These are phyloP conservation scores for Vandiemenella viatica DNA, from an alignment of 2,888 invertebrate species.

Conservation along the genomic window DNA sequence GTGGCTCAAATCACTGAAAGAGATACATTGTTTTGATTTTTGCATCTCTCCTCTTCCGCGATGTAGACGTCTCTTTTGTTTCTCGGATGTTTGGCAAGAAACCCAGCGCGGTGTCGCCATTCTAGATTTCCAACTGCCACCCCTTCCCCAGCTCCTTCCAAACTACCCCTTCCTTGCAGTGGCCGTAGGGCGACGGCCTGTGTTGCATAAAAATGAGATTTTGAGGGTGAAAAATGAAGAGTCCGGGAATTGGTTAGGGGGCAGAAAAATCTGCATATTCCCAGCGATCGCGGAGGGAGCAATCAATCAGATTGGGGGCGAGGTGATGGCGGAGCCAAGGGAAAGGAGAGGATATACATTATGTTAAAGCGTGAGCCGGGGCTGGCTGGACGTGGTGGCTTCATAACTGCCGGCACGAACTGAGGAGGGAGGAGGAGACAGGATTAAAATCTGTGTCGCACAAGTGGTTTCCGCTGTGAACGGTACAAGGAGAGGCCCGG, in stretches of 20 bases:
- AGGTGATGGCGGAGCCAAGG: conserved; percentile 2
- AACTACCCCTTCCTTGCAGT: too few species aligned
- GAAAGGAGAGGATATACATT: conserved; percentile 10
- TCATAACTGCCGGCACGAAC: conserved; percentile 2
- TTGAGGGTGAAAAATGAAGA: conserved; percentile 17
- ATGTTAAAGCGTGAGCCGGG: conserved; percentile 16
- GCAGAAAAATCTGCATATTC: conserved; percentile 16
- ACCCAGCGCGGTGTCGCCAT: too few species aligned
- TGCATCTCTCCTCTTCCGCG: too few species aligned
- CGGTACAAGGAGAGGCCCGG: too few species aligned
- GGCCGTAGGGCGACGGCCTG: too few species aligned
- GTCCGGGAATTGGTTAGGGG: conserved; percentile 9
- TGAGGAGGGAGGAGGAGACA: background rate
- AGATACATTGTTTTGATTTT: too few species aligned
- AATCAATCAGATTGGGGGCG: conserved; percentile 14
- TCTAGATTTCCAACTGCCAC: too few species aligned
- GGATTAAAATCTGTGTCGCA: background rate
- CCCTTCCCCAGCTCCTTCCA: too few species aligned
- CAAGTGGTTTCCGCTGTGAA: background rate
- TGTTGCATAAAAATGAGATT: conserved; percentile 18
- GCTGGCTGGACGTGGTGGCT: conserved; percentile 10
- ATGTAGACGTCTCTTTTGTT: too few species aligned
- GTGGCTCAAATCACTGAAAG: too few species aligned
- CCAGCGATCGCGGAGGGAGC: conserved; percentile 11
- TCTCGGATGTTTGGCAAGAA: too few species aligned